Percentiles rank a stretch among this genome's conserved stretches.
These are phyloP conservation scores for Chaetodon auriga DNA, from an alignment of 2,113 vertebrate species.

Conservation along the genomic window DNA sequence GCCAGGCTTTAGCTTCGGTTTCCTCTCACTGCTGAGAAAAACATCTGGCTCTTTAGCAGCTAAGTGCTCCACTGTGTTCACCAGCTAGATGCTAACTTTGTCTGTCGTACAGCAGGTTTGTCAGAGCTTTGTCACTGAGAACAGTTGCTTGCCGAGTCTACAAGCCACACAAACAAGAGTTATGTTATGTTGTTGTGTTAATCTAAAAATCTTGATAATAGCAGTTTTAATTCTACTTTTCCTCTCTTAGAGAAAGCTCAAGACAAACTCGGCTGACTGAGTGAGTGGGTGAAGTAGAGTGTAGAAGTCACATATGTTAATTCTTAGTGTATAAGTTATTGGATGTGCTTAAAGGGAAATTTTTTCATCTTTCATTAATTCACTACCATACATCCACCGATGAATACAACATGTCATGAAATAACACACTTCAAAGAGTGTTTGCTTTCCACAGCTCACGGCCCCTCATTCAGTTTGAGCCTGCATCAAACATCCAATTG, in stretches of 20 bases:
- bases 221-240: conserved; percentile 1
- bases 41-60: too few species aligned
- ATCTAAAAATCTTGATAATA: background rate
- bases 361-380: conserved; percentile 63
- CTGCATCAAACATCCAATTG: conserved; percentile 73
- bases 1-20: too few species aligned
- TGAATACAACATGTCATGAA: conserved; percentile 68
- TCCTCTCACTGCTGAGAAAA: too few species aligned
- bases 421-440: conserved; percentile 68
- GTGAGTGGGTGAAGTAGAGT: conserved; percentile 24
- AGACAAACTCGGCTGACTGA: conserved; percentile 14
- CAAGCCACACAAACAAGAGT: too few species aligned
- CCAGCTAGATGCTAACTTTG: too few species aligned
- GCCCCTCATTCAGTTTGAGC: conserved; percentile 55
- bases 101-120: too few species aligned
- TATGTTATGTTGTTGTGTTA: background rate
- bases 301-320: conserved; percentile 44
- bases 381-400: conserved; percentile 33
- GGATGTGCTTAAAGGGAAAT: conserved; percentile 50
- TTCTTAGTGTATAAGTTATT: conserved; percentile 50
- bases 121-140: too few species aligned
- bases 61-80: too few species aligned
- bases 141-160: too few species aligned
- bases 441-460: conserved; percentile 50
- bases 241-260: background rate